Percentiles rank a stretch among this genome's conserved stretches.
These are phyloP conservation scores for Bugula neritina DNA, from an alignment of 2,888 invertebrate species.

Conservation along the genomic window DNA sequence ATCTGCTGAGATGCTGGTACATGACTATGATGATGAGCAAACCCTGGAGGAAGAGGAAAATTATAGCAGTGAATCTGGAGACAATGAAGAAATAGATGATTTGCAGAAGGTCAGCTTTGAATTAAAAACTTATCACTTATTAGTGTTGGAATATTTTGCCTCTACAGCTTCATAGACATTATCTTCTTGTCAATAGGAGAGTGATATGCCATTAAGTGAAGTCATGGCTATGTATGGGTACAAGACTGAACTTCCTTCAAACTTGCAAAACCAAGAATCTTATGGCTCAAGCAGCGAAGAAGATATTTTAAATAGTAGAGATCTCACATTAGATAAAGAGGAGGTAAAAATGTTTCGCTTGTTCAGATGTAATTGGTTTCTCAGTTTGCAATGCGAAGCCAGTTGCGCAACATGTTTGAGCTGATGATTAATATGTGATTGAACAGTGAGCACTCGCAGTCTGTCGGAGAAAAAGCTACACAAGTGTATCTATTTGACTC, in stretches of 20 bases:
- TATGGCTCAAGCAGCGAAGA: constrained; percentile 44
- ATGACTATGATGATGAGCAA: constrained; percentile 94
- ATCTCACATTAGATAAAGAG: constrained; percentile 53
- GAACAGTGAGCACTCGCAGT: too few relatives aligned
- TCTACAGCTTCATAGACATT: background rate
- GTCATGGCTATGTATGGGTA: constrained; percentile 82
- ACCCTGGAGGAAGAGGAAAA: constrained; percentile 96
- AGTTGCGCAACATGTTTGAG: too few relatives aligned
- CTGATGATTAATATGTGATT: too few relatives aligned
- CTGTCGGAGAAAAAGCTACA: too few relatives aligned
- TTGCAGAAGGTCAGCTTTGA: constrained; percentile 26
- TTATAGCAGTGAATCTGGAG: constrained; percentile 73
- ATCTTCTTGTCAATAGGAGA: constrained; percentile 60
- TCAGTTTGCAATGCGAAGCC: too few relatives aligned
- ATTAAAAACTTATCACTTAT: too few relatives aligned
- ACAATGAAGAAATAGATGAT: constrained; percentile 74
- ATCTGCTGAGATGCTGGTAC: constrained; percentile 89
- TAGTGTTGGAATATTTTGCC: too few relatives aligned
- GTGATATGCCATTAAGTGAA: constrained; percentile 93
- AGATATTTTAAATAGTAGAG: constrained; percentile 53
- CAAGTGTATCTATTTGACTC: too few relatives aligned
- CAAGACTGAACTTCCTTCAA: background rate
- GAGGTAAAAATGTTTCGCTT: constrained; percentile 33
- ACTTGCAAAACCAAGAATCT: background rate
- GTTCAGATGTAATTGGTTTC: too few relatives aligned